A percentile compares a stretch with the other conserved stretches of the same genome.
Conservation (phyloP, 2,888 invertebrate species). For the Limenitis camilla region DNA sequence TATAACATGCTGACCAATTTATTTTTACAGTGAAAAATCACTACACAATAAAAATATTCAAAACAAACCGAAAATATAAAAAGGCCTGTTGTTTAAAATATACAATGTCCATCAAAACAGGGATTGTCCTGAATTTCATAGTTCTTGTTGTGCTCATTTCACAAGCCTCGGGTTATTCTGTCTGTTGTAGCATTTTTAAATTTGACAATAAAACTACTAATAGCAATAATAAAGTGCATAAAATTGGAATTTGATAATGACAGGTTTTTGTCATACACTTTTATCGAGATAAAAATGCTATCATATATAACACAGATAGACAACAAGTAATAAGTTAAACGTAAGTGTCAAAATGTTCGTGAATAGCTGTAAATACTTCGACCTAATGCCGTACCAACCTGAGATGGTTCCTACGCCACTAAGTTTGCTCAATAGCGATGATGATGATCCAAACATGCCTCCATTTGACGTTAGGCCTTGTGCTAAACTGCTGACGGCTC, state of each 20-base stretch:
- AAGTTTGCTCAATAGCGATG: conserved; percentile 76
- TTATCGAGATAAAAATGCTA: too few relatives aligned
- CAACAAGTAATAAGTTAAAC: neutral
- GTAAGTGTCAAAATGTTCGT: conserved; percentile 13
- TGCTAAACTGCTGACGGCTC: conserved; percentile 70
- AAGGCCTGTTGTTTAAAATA: conserved; percentile 10
- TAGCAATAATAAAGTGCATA: conserved; percentile 1
- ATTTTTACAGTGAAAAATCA: too few relatives aligned
- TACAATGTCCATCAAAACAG: conserved; percentile 19
- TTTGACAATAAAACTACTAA: conserved; percentile 4
- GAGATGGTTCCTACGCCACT: conserved; percentile 70
- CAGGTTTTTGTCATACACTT: too few relatives aligned
- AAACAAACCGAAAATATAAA: conserved; percentile 10
- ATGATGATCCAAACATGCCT: conserved; percentile 84
- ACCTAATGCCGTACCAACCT: conserved; percentile 48
- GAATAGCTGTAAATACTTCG: conserved; percentile 24
- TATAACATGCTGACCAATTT: conserved; percentile 6
- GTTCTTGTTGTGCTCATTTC: conserved; percentile 10
- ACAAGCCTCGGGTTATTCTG: conserved; percentile 14
- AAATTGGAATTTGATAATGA: neutral
- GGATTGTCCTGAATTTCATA: conserved; percentile 15
- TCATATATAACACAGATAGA: neutral
- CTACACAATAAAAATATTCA: conserved; percentile 1
- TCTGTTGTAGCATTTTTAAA: conserved; percentile 10
- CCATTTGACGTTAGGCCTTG: conserved; percentile 77